Conservation (phyloP, 2,888 invertebrate genomes). For the Pterostichus niger region DNA sequence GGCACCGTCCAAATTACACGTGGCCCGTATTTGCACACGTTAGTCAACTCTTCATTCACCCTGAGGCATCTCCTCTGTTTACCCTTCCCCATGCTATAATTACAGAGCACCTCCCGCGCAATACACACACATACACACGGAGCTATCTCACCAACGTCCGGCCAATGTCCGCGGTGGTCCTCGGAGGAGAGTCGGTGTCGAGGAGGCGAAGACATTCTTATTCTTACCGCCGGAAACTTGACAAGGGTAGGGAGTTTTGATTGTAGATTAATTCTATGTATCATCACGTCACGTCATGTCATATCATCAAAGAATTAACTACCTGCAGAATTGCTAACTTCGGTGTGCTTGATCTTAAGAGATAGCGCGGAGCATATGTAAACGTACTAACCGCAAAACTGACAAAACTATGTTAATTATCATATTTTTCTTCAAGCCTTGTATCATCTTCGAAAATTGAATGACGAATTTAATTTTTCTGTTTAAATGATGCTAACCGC, state of each 20-base stretch:
- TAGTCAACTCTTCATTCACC: constrained; percentile 14
- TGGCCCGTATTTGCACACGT: constrained; percentile 55
- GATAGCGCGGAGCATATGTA: neutral
- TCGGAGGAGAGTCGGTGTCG: constrained; percentile 11
- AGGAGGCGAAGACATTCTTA: constrained; percentile 22
- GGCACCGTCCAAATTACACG: constrained; percentile 58
- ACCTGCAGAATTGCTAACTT: constrained; percentile 3
- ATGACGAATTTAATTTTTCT: neutral
- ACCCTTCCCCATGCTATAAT: constrained; percentile 67
- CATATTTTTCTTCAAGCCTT: neutral
- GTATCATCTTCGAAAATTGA: neutral
- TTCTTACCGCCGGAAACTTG: constrained; percentile 43
- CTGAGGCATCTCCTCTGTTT: neutral
- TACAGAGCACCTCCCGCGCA: constrained; percentile 72
- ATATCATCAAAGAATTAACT: constrained; percentile 30
- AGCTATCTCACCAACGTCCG: constrained; percentile 1
- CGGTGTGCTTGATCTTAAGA: neutral
- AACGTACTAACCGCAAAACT: constrained; percentile 14
- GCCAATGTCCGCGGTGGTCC: constrained; percentile 46
- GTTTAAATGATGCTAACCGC: no score
- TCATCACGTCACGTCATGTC: constrained; percentile 40
- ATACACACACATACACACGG: constrained; percentile 70
- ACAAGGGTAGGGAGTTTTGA: constrained; percentile 36
- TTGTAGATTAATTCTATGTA: constrained; percentile 56
- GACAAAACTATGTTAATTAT: constrained; percentile 2